phyloP scores from a whole-genome alignment of 2,113 vertebrate genomes.

The Eulemur rufifrons region DNA sequence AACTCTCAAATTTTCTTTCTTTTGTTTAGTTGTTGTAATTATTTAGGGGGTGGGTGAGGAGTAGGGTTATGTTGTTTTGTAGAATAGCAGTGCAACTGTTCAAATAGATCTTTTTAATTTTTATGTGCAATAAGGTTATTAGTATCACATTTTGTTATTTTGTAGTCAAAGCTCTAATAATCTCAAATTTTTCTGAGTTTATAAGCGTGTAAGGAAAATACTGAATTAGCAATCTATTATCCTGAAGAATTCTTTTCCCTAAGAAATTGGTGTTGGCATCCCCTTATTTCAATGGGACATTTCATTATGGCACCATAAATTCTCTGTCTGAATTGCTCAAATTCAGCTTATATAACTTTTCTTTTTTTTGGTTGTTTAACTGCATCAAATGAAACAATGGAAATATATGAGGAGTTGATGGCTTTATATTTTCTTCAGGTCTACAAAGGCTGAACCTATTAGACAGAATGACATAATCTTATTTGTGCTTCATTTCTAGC shows the following conservation, averaged over 20 bases:
- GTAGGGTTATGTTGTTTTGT: not conserved
- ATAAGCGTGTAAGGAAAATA: not conserved
- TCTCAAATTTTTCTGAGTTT: not conserved
- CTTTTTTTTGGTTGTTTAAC: not conserved
- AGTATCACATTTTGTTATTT: not conserved
- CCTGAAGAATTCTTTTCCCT: not conserved
- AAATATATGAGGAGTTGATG: not conserved
- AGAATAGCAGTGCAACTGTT: not conserved
- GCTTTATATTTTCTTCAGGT: not conserved
- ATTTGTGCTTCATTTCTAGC: not conserved
- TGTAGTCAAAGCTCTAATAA: not conserved
- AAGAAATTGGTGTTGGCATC: not conserved
- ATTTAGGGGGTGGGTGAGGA: not conserved
- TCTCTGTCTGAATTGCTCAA: not conserved
- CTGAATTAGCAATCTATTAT: not conserved
- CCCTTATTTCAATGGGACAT: not conserved
- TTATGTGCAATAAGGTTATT: not conserved
- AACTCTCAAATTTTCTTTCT: not conserved
- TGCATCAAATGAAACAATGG: not conserved
- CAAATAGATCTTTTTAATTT: not conserved
- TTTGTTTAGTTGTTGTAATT: not conserved
- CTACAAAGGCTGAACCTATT: not conserved
- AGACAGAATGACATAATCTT: not conserved
- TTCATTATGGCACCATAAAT: not conserved
- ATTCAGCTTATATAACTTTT: not conserved